Evolutionary conservation across 2,797 vertebrate species (phyloP), one percentile per base, ranked within the genome.

Genomic region (Odontamblyopus rebecca): DNA sequence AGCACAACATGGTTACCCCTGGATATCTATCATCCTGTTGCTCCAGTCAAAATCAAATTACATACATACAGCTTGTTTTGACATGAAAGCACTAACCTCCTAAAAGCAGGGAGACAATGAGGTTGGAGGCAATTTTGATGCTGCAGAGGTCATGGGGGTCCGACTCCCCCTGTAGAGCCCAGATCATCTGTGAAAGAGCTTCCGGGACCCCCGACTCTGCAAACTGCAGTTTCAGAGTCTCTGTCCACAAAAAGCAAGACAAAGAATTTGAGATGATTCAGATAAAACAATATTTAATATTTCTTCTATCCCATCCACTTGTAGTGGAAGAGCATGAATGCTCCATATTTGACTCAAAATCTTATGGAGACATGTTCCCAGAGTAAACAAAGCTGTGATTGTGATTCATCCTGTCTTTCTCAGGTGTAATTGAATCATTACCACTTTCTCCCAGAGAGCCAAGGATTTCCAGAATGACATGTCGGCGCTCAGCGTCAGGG

Each of bases 61-160:
- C 54, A 27, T 23, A 11, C 23, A 26, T 57, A 54, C 16, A 56
- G 0, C 4, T 59, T 29, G 2, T 26, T 57, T 57, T 61, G 59
- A 30, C 59, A 32, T 18, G 15, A 5, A 59, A 48, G 64, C 51
- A 80, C 92, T 90, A 86, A 97, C 96, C 96, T 91, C 95, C 96
- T 70, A 96, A 90, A 61, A 97, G 94, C 57, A 97, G 85, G 8
- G 95, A 95, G 32, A 97, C 95, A 0, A 96, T 96, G 73, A 97
- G 95, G 89, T 96, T 95, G 2, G 96, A 96, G 30, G 95, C 95
- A 19, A 96, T 95, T 87, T 96, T 97, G 85, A 97, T 92, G 90
- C 94, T 94, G 85, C 95, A 96, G 2, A 94, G 91, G 50, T 96
- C 95, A 56, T 96, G 95, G 44, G 94, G 92, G 83, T 95, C 94